Evolutionary conservation across 2,888 invertebrate species (phyloP).

Genomic region (Drosophila colorata): DNA sequence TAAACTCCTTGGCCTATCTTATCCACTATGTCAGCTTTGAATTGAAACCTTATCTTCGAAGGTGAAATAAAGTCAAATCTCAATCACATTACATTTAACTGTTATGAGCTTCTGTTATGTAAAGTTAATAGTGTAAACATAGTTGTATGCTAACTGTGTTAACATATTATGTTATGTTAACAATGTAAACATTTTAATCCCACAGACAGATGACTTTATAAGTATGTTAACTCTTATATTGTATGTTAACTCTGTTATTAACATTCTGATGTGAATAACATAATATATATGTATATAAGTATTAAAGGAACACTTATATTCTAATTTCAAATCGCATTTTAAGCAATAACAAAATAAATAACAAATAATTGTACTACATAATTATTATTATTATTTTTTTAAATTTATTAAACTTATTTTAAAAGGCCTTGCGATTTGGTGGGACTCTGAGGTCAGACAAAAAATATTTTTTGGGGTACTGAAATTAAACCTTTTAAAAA

Average conservation of each 20-base stretch:
- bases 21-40: slow-evolving; percentile 6
- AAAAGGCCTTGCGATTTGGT: too few species aligned
- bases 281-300: neutral
- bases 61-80: neutral
- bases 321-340: too few species aligned
- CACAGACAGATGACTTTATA: neutral
- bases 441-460: too few species aligned
- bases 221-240: neutral
- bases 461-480: too few species aligned
- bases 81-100: neutral
- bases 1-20: slow-evolving; percentile 2
- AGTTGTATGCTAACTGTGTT: too few species aligned
- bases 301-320: neutral
- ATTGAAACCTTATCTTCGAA: slow-evolving; percentile 16
- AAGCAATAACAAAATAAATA: too few species aligned
- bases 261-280: neutral
- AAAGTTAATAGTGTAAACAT: neutral
- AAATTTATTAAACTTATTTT: too few species aligned
- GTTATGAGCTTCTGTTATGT: neutral
- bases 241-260: neutral
- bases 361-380: too few species aligned
- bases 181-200: too few species aligned
- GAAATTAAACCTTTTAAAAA: too few species aligned
- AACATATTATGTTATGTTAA: too few species aligned
- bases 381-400: too few species aligned